phyloP scores from a whole-genome alignment of 1,140 invertebrate genomes.

The Drosophila sp. region DNA sequence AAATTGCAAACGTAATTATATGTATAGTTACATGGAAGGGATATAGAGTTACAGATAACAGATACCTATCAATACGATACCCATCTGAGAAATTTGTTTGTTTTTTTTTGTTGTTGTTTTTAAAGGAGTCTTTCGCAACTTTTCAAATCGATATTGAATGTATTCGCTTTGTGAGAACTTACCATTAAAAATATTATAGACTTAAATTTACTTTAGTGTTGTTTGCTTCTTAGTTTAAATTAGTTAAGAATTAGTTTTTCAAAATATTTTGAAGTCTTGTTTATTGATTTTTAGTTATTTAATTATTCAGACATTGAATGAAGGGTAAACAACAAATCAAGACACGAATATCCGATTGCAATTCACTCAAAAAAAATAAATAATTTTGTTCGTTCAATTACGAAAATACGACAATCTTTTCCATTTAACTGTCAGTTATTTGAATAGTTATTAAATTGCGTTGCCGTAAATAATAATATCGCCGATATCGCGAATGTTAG shows the following conservation, averaged over 20 bases:
- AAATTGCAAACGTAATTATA: conserved; percentile 81
- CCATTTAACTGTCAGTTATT: not conserved
- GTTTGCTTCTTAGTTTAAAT: conserved; percentile 26
- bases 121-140: conserved; percentile 51
- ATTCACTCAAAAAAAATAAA: not conserved
- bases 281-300: conserved; percentile 29
- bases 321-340: conserved; percentile 62
- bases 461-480: not conserved
- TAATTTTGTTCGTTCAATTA: conserved; percentile 21
- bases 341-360: not conserved
- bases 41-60: conserved; percentile 45
- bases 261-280: conserved; percentile 22
- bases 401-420: conserved; percentile 33
- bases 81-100: conserved; percentile 52
- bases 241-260: conserved; percentile 36
- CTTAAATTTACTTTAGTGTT: conserved; percentile 74
- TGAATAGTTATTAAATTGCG: not conserved
- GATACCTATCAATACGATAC: conserved; percentile 52
- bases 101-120: too few species aligned
- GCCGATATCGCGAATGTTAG: not conserved
- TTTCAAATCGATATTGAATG: conserved; percentile 70
- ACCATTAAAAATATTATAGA: conserved; percentile 69
- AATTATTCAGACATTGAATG: conserved; percentile 60
- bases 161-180: conserved; percentile 57
- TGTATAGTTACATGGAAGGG: conserved; percentile 22